Conservation (phyloP, 2,888 invertebrate species). For the Busseola fusca region DNA sequence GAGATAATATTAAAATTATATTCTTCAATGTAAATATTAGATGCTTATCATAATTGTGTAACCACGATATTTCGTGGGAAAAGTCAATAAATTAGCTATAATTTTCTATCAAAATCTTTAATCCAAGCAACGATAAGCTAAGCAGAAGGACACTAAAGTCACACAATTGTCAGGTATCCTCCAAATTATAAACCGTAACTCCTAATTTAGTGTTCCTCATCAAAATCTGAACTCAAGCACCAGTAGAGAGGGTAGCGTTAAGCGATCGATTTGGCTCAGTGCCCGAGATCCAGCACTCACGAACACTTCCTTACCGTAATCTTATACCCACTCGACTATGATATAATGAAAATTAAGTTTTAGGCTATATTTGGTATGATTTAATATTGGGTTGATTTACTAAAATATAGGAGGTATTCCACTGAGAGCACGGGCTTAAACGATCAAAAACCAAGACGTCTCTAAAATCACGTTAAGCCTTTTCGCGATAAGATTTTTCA, state of each 20-base stretch:
- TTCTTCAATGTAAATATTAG: no score
- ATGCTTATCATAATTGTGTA: background rate
- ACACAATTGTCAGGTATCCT: background rate
- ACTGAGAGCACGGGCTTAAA: no score
- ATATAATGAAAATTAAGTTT: constrained; percentile 47
- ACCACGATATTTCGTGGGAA: background rate
- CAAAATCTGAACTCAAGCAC: constrained; percentile 24
- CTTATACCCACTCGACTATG: constrained; percentile 25
- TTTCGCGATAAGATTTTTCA: no score
- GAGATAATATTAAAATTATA: no score
- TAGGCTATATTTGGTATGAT: background rate
- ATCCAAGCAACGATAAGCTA: background rate
- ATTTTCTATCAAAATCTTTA: background rate
- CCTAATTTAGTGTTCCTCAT: constrained; percentile 20
- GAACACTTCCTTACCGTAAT: constrained; percentile 61
- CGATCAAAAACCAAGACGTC: no score
- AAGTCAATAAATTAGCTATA: background rate
- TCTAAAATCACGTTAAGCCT: no score
- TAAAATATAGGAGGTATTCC: background rate
- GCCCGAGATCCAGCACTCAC: constrained; percentile 65
- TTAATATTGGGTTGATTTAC: background rate
- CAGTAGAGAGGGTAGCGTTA: constrained; percentile 36
- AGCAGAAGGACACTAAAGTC: background rate
- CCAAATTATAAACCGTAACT: background rate
- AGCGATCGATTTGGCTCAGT: constrained; percentile 75